phyloP scores from a whole-genome alignment of 1,140 invertebrate genomes.

The Paraescarpia echinospica region DNA sequence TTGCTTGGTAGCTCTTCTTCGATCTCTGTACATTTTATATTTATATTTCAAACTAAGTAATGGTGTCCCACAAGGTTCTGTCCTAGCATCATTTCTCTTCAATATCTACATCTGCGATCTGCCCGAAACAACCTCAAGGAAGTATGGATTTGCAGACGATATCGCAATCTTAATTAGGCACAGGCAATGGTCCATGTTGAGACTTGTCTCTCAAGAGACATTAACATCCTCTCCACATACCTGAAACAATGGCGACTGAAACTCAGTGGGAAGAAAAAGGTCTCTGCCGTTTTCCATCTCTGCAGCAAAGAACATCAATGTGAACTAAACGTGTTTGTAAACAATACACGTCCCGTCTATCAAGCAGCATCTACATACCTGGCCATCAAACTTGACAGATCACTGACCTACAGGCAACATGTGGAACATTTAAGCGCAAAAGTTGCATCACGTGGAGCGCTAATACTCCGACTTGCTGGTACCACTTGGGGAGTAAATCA shows the following conservation, averaged over 20 bases:
- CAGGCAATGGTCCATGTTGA: background rate
- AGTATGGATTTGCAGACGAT: background rate
- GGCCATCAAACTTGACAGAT: background rate
- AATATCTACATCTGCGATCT: background rate
- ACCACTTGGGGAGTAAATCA: too few species aligned
- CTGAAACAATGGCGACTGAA: background rate
- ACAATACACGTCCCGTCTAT: background rate
- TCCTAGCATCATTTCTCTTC: background rate
- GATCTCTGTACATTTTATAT: too few species aligned
- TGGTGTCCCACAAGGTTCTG: background rate
- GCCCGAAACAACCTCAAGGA: background rate
- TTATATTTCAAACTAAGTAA: background rate
- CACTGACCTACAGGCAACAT: too few species aligned
- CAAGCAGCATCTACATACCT: background rate
- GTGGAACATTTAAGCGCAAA: too few species aligned
- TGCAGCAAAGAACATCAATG: background rate
- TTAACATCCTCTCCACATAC: too few species aligned
- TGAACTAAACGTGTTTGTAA: background rate
- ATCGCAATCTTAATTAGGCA: background rate
- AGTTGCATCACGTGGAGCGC: too few species aligned
- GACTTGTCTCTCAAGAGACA: background rate
- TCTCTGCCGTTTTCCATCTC: background rate
- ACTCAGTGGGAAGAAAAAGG: background rate
- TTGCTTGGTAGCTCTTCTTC: too few species aligned
- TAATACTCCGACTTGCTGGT: too few species aligned